Conservation (phyloP, 2,797 vertebrate species). For the Phataginus tetradactyla region DNA sequence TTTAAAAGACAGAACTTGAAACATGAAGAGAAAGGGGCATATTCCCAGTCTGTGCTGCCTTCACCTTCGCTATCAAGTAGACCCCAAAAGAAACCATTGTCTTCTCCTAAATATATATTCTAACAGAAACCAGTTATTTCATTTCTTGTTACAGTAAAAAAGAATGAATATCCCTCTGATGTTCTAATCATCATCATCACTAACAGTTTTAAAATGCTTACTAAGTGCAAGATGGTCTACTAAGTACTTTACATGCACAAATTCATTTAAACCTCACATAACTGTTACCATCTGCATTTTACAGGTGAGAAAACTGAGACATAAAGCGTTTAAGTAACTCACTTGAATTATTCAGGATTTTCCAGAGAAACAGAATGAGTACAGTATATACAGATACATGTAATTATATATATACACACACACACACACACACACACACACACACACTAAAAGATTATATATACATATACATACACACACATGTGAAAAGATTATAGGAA, state of each 20-base stretch:
- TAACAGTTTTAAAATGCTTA: not conserved
- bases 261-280: not conserved
- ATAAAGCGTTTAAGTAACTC: not conserved
- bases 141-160: not conserved
- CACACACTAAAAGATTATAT: no score
- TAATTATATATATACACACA: no score
- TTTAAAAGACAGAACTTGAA: not conserved
- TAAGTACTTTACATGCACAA: not conserved
- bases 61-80: not conserved
- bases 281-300: not conserved
- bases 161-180: not conserved
- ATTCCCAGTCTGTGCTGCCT: not conserved
- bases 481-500: not conserved
- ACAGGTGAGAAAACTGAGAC: not conserved
- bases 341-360: not conserved
- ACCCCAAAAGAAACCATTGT: not conserved
- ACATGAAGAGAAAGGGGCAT: not conserved
- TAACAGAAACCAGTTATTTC: not conserved
- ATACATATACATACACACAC: no score
- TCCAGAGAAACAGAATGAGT: not conserved
- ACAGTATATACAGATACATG: not conserved
- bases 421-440: no score
- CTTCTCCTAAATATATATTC: not conserved
- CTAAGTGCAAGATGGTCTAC: not conserved
- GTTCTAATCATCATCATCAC: not conserved